These are phyloP conservation scores for Bombyx mori DNA, from an alignment of 1,140 invertebrate species.

Conservation along the genomic window DNA sequence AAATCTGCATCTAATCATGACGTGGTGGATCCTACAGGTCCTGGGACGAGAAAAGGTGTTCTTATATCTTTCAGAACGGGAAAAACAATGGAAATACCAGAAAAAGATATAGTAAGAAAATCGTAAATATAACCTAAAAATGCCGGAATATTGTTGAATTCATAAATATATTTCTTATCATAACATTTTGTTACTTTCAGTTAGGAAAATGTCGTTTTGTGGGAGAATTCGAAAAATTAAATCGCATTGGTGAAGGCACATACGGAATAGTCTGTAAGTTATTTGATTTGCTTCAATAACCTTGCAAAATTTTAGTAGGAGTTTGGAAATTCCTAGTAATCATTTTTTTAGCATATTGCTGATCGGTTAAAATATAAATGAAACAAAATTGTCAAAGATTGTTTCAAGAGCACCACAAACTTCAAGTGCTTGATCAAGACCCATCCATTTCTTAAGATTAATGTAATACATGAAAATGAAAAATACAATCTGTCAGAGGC, in stretches of 20 bases:
- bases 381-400: too few relatives aligned
- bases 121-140: conserved; percentile 45
- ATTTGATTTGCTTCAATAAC: neutral
- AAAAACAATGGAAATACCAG: conserved; percentile 87
- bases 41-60: conserved; percentile 81
- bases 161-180: neutral
- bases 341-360: too few relatives aligned
- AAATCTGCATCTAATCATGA: conserved; percentile 61
- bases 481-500: too few relatives aligned
- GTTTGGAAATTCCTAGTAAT: neutral
- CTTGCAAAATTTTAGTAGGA: neutral
- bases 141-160: neutral
- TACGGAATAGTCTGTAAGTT: conserved; percentile 97
- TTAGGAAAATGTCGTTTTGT: conserved; percentile 93
- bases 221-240: conserved; percentile 96
- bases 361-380: too few relatives aligned
- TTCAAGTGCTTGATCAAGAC: too few relatives aligned
- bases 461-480: too few relatives aligned
- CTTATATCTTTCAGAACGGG: conserved; percentile 86
- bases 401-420: too few relatives aligned
- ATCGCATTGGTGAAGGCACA: conserved; percentile 97
- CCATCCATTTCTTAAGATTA: too few relatives aligned
- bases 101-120: conserved; percentile 80
- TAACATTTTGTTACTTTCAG: conserved; percentile 70
- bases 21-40: conserved; percentile 80